A percentile compares a stretch with the other conserved stretches of the same genome.
Conservation (phyloP, 2,888 invertebrate genomes). For the Melanotus villosus region DNA sequence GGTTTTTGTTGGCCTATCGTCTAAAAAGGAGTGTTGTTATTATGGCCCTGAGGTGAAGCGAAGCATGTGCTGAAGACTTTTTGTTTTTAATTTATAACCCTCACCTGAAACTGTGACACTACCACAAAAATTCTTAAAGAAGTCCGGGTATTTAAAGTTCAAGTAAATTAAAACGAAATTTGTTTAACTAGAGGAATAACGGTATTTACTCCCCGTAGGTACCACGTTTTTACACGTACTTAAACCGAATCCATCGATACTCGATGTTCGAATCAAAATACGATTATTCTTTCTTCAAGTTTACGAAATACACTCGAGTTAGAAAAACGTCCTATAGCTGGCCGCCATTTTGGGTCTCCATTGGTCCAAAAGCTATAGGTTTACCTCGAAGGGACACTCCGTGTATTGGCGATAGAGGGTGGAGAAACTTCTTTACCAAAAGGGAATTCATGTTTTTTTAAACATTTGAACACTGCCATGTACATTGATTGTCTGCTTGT, state of each 20-base stretch:
- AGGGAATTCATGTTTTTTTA: constrained; percentile 12
- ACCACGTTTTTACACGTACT: constrained; percentile 25
- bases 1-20: neutral
- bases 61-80: neutral
- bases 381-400: neutral
- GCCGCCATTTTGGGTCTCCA: constrained; percentile 18
- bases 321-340: neutral
- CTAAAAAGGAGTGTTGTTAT: constrained; percentile 1
- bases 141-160: neutral
- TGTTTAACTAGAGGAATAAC: neutral
- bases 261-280: constrained; percentile 16
- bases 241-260: neutral
- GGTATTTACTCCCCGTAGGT: constrained; percentile 12
- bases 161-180: neutral
- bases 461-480: neutral
- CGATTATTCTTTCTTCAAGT: constrained; percentile 18
- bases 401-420: constrained; percentile 13
- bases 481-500: neutral
- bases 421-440: constrained; percentile 9
- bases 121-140: neutral
- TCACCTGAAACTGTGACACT: no score
- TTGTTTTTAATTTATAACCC: neutral
- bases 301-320: neutral
- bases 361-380: neutral
- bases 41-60: neutral